Conservation (phyloP, 2,113 vertebrate genomes). For the Calonectris borealis region DNA sequence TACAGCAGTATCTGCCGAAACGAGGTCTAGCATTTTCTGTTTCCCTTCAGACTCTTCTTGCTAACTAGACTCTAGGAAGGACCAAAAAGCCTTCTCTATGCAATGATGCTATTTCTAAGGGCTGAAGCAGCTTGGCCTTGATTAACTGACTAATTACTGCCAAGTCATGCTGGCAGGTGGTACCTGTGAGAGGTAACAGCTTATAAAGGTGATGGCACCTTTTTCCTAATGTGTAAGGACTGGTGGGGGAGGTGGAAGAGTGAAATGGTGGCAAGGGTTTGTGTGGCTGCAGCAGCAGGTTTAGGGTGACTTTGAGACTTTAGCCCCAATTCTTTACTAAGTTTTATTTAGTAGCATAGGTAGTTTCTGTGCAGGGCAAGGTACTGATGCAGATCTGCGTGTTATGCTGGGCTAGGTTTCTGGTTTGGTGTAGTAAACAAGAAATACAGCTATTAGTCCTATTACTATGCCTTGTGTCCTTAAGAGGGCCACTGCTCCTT, state of each 20-base stretch:
- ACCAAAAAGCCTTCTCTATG: neutral
- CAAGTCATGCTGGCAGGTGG: neutral
- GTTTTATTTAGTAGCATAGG: neutral
- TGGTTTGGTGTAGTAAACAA: neutral
- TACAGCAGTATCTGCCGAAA: neutral
- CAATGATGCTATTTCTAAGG: neutral
- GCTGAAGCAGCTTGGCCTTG: neutral
- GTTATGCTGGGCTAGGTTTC: neutral
- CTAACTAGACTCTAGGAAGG: neutral
- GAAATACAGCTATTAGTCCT: neutral
- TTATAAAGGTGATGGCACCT: neutral
- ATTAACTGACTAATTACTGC: neutral
- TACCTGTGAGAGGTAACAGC: neutral
- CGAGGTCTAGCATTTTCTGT: neutral
- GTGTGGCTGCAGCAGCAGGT: neutral
- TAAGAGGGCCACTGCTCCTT: neutral
- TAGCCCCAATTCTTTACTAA: neutral
- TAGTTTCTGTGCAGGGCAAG: neutral
- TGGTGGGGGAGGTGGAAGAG: neutral
- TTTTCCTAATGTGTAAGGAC: neutral
- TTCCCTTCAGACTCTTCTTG: neutral
- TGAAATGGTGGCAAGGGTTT: no score
- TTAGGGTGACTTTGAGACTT: neutral
- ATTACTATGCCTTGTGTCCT: neutral
- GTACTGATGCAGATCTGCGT: neutral